Evolutionary conservation across 2,113 vertebrate species (phyloP), one percentile per base, ranked within the genome.

Genomic region (Oxygymnocypris stewartii): DNA sequence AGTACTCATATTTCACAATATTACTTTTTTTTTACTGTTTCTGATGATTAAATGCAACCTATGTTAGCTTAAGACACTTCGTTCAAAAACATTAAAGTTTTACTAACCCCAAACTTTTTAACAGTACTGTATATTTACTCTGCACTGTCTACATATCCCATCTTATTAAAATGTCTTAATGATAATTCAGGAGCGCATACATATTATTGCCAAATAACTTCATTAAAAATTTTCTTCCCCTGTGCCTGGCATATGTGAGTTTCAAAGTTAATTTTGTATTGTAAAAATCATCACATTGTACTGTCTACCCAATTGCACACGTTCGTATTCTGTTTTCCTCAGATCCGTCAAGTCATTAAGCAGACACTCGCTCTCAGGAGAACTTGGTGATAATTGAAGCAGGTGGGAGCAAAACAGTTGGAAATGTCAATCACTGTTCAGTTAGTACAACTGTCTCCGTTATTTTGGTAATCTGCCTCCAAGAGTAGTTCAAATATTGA

Each of bases 321-420:
- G 23, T 80, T 61, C n/a, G 1, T 61, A 9, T 42, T 63, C 13
- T 59, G n/a, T 73, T 59, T 63, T 42, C 35, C 54, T 57, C 23
- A 42, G 35, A 42, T n/a, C 57, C 13, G 23, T 42, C 6, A 6
- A 80, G 78, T 63, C 35, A 80, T 80, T 80, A 80, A 80, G 78
- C 78, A 80, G 35, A 61, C 13, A 12, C 78, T 42, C 12, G 6
- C 37, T 80, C 78, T 80, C 57, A n/a, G 78, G 78, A 80, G 78
- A 80, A 80, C 78, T 42, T 40, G 23, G 78, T n/a, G 54, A 80
- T 80, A 80, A 80, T 80, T 61, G 57, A 80, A 80, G 40, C 78
- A 80, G 78, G 54, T 80, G 78, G 78, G 78, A 80, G 78, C 78
- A 61, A 80, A 80, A 63, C 78, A 63, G 78, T 61, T 13, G 35